Base-by-base conservation (phyloP, 2,888 invertebrate species). In the Acanthosoma haemorrhoidale region DNA sequence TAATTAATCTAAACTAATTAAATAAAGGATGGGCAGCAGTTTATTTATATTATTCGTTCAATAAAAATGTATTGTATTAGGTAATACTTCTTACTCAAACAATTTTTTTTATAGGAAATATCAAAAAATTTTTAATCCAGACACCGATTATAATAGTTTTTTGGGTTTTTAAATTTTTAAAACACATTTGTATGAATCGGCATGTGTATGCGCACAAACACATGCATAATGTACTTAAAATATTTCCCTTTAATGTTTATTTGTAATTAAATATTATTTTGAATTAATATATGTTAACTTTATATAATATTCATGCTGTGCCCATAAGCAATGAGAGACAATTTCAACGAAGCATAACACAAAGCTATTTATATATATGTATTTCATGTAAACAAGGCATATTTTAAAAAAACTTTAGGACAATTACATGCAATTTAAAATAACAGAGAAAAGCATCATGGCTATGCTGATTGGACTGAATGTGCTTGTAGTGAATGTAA, bases 401-500 rank as follows among this genome's bases (percentile, higher is more conserved):
- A 13, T 34, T 32, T 16, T 5, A 34, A 34, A 11, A 34, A 34
- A 36, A 36, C 38, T 51, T 51, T 51, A 25, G 51, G 25, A 43
- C 29, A 57, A 34, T 51, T 29, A 43, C 67, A 67, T 67, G 67
- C 67, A 67, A 34, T 6, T 32, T 18, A 51, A 32, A 29, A 51
- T 31, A 15, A 51, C 36, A 67, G 15, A 67, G 32, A 4, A 43
- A 43, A 67, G 18, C 29, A 67, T 29, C 5, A 29, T 11, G 6
- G 13, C 1, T 63, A 18, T 63, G 31, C 34, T 63, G 5, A 32
- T 18, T 67, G 21, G 15, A 57, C 51, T 21, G 67, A 67, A 67
- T 67, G 67, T 67, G 67, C 67, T 51, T 67, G 57, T 67, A 39
- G 67, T 67, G 67, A 41, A 32, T 63, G 39, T 39, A 38, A 63